Evolutionary conservation across 2,113 vertebrate genomes (phyloP).

Genomic region (Pelodiscus sinensis): DNA sequence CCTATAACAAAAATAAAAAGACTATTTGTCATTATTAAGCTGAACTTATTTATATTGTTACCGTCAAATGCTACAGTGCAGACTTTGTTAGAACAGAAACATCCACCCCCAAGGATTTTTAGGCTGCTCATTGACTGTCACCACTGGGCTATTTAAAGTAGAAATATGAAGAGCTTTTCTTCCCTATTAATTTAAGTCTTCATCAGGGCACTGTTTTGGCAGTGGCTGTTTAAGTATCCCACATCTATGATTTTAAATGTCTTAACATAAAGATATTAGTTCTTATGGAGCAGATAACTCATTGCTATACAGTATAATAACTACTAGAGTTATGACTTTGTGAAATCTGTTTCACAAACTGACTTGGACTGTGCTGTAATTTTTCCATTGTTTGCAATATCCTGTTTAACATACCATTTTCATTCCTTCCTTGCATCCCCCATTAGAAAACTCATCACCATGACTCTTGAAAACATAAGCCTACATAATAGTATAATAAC

Average conservation of each 20-base stretch:
- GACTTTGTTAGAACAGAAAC: background rate
- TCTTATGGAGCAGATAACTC: fast-evolving
- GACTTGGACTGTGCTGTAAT: background rate
- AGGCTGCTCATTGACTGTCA: background rate
- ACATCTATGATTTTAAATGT: background rate
- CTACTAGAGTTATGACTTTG: background rate
- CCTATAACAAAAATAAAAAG: background rate
- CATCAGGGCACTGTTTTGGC: background rate
- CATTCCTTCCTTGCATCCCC: background rate
- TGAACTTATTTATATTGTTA: background rate
- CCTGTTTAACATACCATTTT: background rate
- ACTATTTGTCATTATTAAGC: conserved; percentile 4
- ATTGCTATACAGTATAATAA: fast-evolving
- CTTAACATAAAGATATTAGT: background rate
- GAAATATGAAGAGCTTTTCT: background rate
- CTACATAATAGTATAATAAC: background rate
- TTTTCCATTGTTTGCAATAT: background rate
- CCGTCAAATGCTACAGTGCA: fast-evolving
- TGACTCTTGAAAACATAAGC: background rate
- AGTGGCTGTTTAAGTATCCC: fast-evolving
- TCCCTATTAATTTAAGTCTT: background rate
- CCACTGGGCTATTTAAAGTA: fast-evolving
- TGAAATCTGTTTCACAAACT: background rate
- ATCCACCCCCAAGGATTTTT: background rate
- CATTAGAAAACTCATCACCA: background rate